A percentile compares a stretch with the other conserved stretches of the same genome.
These are phyloP conservation scores for Caenorhabditis sp. DNA, from an alignment of 2,888 invertebrate species.

Conservation along the genomic window DNA sequence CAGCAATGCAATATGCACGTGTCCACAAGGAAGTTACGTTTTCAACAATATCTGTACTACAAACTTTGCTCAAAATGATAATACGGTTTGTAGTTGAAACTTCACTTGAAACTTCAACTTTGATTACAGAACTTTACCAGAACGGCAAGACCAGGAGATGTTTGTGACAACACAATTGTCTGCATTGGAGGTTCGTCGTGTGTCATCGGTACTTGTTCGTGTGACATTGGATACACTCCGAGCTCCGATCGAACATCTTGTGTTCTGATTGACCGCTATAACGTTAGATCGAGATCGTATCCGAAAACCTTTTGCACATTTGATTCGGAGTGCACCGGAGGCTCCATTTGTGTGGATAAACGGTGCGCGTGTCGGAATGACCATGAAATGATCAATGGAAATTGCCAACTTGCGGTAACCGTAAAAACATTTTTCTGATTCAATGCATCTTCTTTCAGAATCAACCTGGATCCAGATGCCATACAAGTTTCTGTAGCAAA, in stretches of 20 bases:
- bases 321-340: constrained; percentile 60
- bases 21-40: constrained; percentile 65
- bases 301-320: constrained; percentile 55
- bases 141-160: constrained; percentile 72
- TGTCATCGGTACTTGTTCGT: constrained; percentile 74
- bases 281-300: constrained; percentile 58
- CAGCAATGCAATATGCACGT: constrained; percentile 71
- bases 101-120: background rate
- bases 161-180: constrained; percentile 69
- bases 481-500: constrained; percentile 58
- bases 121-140: constrained; percentile 22
- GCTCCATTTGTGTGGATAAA: constrained; percentile 57
- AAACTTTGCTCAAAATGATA: constrained; percentile 36
- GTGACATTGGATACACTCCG: constrained; percentile 73
- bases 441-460: constrained; percentile 49
- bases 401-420: constrained; percentile 45
- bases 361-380: constrained; percentile 64
- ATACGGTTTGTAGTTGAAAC: too few species aligned
- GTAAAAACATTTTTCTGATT: too few species aligned
- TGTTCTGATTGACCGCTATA: constrained; percentile 46
- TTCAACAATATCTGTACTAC: constrained; percentile 52
- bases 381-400: constrained; percentile 55
- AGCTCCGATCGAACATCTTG: constrained; percentile 68
- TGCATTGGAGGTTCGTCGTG: constrained; percentile 78
- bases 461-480: constrained; percentile 57